These are phyloP conservation scores for Eospalax fontanierii DNA, from an alignment of 2,797 vertebrate species.

Conservation along the genomic window DNA sequence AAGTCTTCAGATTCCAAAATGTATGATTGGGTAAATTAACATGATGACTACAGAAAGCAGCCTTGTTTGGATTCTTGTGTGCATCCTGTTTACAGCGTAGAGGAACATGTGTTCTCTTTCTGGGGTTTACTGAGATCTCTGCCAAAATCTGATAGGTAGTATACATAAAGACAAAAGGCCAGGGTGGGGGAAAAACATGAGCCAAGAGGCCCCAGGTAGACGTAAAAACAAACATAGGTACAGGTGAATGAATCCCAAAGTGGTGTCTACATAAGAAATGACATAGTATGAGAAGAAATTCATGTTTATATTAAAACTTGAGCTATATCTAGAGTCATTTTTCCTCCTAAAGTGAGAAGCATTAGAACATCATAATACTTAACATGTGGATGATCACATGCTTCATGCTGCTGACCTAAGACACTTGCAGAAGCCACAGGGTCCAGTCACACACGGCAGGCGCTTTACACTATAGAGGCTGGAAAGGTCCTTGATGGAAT, in stretches of 20 bases:
- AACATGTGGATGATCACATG: not conserved
- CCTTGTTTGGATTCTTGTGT: not conserved
- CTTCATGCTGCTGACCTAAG: not conserved
- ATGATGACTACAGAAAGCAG: constrained; percentile 21
- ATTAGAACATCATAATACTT: not conserved
- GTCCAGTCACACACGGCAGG: not conserved
- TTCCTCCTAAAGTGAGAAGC: not conserved
- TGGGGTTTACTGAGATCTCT: not conserved
- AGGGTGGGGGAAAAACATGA: not conserved
- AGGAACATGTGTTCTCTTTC: not conserved
- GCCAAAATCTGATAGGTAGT: not conserved
- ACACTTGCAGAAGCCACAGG: not conserved
- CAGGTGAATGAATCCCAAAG: not conserved
- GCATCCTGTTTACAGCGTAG: constrained; percentile 68
- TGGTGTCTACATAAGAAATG: not conserved
- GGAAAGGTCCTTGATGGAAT: not conserved
- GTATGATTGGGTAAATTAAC: constrained; percentile 52
- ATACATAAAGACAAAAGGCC: not conserved
- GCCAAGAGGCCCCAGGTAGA: not conserved
- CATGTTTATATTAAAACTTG: not conserved
- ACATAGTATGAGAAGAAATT: not conserved
- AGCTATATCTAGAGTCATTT: not conserved
- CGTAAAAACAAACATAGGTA: not conserved
- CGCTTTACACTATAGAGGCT: rapidly evolving
- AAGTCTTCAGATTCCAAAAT: constrained; percentile 62